Percentiles rank a stretch among this genome's conserved stretches.
Conservation (phyloP, 2,888 invertebrate species). For the Xylota sylvarum region DNA sequence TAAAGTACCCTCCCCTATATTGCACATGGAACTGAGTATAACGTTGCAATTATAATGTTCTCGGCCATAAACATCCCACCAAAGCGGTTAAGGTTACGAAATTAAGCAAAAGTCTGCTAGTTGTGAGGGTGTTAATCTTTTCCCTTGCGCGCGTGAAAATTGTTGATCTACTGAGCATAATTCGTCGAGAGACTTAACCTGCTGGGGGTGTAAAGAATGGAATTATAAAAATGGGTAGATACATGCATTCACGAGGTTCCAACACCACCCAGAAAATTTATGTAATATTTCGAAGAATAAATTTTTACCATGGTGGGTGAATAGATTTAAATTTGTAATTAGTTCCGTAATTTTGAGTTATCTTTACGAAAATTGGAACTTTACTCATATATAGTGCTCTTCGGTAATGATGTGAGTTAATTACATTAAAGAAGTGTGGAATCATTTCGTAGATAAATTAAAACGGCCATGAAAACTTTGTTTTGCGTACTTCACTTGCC, state of each 20-base stretch:
- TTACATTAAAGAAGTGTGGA: too few species aligned
- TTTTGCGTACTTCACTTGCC: too few species aligned
- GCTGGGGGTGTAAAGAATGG: not conserved
- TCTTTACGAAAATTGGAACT: not conserved
- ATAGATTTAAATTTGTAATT: not conserved
- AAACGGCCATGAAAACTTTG: too few species aligned
- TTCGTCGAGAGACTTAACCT: not conserved
- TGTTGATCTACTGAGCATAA: conserved; percentile 2
- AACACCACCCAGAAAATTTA: not conserved
- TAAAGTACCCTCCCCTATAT: not conserved
- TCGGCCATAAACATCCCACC: conserved; percentile 20
- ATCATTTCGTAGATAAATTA: too few species aligned
- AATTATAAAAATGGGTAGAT: not conserved
- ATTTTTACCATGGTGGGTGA: not conserved
- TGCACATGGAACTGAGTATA: not conserved
- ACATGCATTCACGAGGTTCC: not conserved
- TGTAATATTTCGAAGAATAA: not conserved
- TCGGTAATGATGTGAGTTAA: too few species aligned
- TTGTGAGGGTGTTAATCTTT: conserved; percentile 28
- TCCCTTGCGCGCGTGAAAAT: not conserved
- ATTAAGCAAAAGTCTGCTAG: conserved; percentile 17
- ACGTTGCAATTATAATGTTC: conserved; percentile 16
- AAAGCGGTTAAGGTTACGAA: conserved; percentile 29
- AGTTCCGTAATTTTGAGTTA: not conserved
- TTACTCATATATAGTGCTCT: not conserved